Percentiles rank a stretch among this genome's conserved stretches.
phyloP scores from a whole-genome alignment of 2,888 invertebrate genomes.

The Eristalinus sepulchralis region DNA sequence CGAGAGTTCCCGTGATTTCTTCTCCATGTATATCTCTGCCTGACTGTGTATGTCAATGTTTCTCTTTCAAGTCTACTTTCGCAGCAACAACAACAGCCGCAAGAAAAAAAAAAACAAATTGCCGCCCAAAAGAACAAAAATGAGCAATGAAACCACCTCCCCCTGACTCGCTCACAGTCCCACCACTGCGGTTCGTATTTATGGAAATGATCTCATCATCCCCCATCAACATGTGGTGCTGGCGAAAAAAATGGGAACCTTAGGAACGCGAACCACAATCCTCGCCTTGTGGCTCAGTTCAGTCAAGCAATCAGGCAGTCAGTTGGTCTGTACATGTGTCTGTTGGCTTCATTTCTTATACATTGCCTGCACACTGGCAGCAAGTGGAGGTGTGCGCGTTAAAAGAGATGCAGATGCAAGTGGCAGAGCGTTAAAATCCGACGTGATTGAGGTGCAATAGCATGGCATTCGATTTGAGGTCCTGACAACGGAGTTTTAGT shows the following conservation, averaged over 20 bases:
- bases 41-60: not conserved
- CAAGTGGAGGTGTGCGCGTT: not conserved
- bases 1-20: conserved; percentile 21
- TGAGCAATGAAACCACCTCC: conserved; percentile 11
- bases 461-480: conserved; percentile 1
- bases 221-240: conserved; percentile 27
- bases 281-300: conserved; percentile 35
- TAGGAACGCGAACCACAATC: conserved; percentile 43
- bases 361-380: conserved; percentile 8
- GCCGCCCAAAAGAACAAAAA: conserved; percentile 4
- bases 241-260: conserved; percentile 40
- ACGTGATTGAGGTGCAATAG: not conserved
- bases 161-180: not conserved
- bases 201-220: conserved; percentile 67
- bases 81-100: not conserved
- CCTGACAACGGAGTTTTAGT: not conserved
- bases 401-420: not conserved
- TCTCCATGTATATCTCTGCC: conserved; percentile 32
- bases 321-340: not conserved
- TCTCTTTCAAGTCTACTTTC: conserved; percentile 33
- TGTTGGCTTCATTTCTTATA: not conserved
- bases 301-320: conserved; percentile 7
- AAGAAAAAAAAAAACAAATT: not conserved
- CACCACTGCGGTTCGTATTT: conserved; percentile 34
- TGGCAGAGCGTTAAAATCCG: not conserved